phyloP scores from a whole-genome alignment of 2,113 vertebrate species.

The Antidorcas marsupialis region DNA sequence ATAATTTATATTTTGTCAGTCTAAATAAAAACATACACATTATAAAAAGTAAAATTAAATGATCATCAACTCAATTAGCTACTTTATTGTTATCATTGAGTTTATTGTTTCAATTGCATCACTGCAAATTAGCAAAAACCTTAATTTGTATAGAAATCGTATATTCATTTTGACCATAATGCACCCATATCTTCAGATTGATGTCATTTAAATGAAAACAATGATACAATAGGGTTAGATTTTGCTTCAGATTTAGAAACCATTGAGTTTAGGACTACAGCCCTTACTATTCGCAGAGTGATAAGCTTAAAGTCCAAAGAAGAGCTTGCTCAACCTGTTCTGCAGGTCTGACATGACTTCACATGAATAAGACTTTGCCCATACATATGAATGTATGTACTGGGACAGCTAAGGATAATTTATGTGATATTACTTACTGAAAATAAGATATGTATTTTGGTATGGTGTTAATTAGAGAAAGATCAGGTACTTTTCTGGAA shows the following conservation, averaged over 20 bases:
- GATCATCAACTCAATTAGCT: constrained; percentile 75
- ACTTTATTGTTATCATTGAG: constrained; percentile 71
- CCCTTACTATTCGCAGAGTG: not conserved
- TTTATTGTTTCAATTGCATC: constrained; percentile 75
- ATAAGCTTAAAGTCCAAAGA: not conserved
- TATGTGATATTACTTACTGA: not conserved
- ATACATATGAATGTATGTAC: not conserved
- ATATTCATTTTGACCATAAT: constrained; percentile 66
- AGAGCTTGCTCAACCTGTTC: not conserved
- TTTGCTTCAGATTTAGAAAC: not conserved
- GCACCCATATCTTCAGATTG: constrained; percentile 48
- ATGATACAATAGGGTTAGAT: not conserved
- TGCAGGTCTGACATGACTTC: not conserved
- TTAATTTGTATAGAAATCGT: constrained; percentile 74
- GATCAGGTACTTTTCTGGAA: not conserved
- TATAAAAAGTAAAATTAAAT: constrained; percentile 80
- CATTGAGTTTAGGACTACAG: not conserved
- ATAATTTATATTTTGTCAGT: constrained; percentile 73
- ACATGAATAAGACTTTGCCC: not conserved
- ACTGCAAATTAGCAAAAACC: constrained; percentile 69
- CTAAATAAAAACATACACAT: constrained; percentile 56
- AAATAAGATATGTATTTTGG: not conserved
- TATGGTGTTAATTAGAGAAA: not conserved
- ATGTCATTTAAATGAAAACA: constrained; percentile 42
- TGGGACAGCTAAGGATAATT: not conserved